Conservation (phyloP, 2,797 vertebrate species). For the Micropoecilia bifurca region DNA sequence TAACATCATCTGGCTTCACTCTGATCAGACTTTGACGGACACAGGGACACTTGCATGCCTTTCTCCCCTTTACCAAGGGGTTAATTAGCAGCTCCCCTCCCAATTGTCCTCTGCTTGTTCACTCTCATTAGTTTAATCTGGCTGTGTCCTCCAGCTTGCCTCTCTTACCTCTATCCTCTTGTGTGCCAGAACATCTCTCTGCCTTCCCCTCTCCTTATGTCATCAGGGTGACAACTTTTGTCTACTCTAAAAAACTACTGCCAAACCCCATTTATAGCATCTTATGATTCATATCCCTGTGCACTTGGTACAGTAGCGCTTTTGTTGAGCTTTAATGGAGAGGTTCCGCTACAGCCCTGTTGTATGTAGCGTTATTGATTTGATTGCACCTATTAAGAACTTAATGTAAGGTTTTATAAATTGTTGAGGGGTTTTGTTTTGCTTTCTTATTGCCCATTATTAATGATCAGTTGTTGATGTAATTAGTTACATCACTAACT, state of each 20-base stretch:
- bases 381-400: not conserved
- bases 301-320: not conserved
- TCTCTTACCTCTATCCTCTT: slow-evolving; percentile 70
- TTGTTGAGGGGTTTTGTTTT: not conserved
- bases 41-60: slow-evolving; percentile 57
- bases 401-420: not conserved
- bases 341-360: not conserved
- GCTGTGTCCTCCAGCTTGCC: slow-evolving; percentile 73
- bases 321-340: slow-evolving; percentile 5
- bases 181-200: slow-evolving; percentile 65
- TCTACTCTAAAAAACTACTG: slow-evolving; percentile 32
- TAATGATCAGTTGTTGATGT: too few species aligned
- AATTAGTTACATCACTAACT: not conserved
- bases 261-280: slow-evolving; percentile 18
- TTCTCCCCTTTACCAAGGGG: slow-evolving; percentile 67
- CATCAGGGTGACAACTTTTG: slow-evolving; percentile 49
- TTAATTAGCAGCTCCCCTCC: slow-evolving; percentile 77
- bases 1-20: slow-evolving; percentile 1
- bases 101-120: slow-evolving; percentile 81
- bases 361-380: not conserved
- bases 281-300: slow-evolving; percentile 8
- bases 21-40: slow-evolving; percentile 29
- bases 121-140: slow-evolving; percentile 83
- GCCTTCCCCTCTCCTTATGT: slow-evolving; percentile 41
- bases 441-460: too few species aligned